Evolutionary conservation across 2,797 vertebrate species (phyloP), one percentile per base, ranked within the genome.

Genomic region (Coilia nasus): DNA sequence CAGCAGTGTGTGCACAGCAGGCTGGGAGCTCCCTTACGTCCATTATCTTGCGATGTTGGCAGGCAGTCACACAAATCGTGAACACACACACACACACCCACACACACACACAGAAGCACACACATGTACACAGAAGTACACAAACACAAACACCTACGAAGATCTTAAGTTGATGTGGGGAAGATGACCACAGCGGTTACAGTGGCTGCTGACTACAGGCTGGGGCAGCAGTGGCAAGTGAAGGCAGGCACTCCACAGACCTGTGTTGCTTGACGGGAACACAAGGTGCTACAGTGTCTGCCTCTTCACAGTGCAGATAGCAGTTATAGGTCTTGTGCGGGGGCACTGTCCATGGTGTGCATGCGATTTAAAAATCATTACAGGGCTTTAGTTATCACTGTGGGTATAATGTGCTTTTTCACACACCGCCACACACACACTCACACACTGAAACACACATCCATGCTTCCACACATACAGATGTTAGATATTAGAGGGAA

Each of bases 301-400:
- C 44, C 17, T 78, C 31, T 35, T 5, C 14, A 19, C 15, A 41
- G 67, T 28, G 6, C 15, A 41, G 31, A 21, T 7, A 41, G 3
- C 35, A 21, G 31, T 41, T 41, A 75, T 41, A 25, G 71, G 31
- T 44, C 35, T n/a, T 5, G 19, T 17, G 17, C 44, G 6, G 9
- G 31, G 71, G 71, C 35, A 78, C 71, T 44, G 44, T n/a, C 17
- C 19, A 3, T 44, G 35, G 5, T 78, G 71, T 19, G 71, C 19
- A 44, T 44, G 17, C 19, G 17, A 78, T 78, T 78, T 44, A 78
- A 78, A 78, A 78, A 78, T 23, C 71, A 78, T 31, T 21, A 78
- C 71, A 78, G 71, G 71, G 31, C 71, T 78, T 78, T 44, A 78
- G 31, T 44, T 44, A 78, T 78, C 19, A 11, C 31, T 44, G 71